A percentile compares a stretch with the other conserved stretches of the same genome.
Conservation (phyloP, 1,140 invertebrate species). For the Drosophila chauvacae region DNA sequence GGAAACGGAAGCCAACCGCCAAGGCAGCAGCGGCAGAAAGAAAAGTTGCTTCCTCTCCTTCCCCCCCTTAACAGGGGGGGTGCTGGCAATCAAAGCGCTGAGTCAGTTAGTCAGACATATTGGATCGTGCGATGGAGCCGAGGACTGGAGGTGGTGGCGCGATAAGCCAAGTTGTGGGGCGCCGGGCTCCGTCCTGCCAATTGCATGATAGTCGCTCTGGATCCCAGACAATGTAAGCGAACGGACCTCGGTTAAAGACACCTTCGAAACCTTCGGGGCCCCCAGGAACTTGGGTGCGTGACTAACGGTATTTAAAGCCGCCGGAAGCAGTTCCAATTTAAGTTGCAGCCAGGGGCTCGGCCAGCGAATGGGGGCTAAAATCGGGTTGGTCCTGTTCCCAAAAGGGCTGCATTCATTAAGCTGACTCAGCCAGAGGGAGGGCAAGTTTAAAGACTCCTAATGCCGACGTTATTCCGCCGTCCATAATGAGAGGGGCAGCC, state of each 20-base stretch:
- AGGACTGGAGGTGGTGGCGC: slow-evolving; percentile 13
- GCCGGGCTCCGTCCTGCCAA: slow-evolving; percentile 30
- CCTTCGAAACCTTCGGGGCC: slow-evolving; percentile 46
- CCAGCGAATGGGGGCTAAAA: slow-evolving; percentile 17
- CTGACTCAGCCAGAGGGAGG: slow-evolving; percentile 58
- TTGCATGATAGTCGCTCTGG: slow-evolving; percentile 59
- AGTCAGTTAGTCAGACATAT: slow-evolving; percentile 82
- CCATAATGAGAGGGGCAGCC: slow-evolving; percentile 6
- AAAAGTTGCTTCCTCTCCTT: slow-evolving; percentile 70
- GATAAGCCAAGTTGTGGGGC: slow-evolving; percentile 39
- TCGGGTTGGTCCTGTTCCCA: slow-evolving; percentile 7
- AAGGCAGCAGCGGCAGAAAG: slow-evolving; percentile 66
- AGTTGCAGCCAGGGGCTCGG: slow-evolving; percentile 68
- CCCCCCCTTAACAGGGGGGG: not conserved
- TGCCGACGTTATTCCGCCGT: slow-evolving; percentile 16
- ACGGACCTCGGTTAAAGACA: slow-evolving; percentile 62
- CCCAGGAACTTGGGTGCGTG: slow-evolving; percentile 68
- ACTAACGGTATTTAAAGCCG: slow-evolving; percentile 82
- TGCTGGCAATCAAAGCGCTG: slow-evolving; percentile 78
- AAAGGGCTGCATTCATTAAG: slow-evolving; percentile 68
- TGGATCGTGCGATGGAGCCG: slow-evolving; percentile 50
- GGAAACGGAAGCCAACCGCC: slow-evolving; percentile 66
- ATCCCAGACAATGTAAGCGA: slow-evolving; percentile 66
- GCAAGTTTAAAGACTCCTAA: slow-evolving; percentile 46
- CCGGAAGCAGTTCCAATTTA: slow-evolving; percentile 84